Conservation (phyloP, 1,140 invertebrate species). For the Solen grandis region DNA sequence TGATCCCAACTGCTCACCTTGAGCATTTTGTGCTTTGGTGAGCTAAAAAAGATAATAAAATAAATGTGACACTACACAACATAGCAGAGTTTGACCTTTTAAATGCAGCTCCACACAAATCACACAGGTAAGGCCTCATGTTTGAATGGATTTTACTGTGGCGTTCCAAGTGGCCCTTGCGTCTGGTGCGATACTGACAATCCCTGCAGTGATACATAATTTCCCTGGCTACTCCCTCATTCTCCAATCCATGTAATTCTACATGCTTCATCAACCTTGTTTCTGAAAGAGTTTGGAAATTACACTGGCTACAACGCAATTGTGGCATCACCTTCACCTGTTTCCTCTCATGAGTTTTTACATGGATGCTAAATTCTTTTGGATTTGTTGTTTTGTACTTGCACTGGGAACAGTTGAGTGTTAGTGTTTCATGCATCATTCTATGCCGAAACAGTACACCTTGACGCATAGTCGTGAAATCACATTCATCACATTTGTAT, state of each 20-base stretch:
- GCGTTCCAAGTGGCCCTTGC: conserved; percentile 77
- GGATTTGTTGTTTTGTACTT: conserved; percentile 51
- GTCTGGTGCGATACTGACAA: conserved; percentile 60
- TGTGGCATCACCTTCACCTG: neutral
- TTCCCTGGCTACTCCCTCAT: neutral
- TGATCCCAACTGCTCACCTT: too few species aligned
- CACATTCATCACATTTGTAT: too few species aligned
- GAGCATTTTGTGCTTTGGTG: too few species aligned
- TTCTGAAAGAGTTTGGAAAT: neutral
- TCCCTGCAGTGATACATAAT: conserved; percentile 56
- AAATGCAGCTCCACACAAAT: conserved; percentile 80
- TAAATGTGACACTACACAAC: too few species aligned
- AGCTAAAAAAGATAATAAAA: too few species aligned
- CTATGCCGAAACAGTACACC: conserved; percentile 76
- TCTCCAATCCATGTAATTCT: neutral
- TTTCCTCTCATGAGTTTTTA: neutral
- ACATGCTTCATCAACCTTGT: conserved; percentile 10
- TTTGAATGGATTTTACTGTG: conserved; percentile 80
- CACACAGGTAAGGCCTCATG: conserved; percentile 80
- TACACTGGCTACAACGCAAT: neutral
- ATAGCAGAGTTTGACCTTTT: too few species aligned
- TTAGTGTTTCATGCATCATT: conserved; percentile 70
- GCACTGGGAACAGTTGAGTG: conserved; percentile 64
- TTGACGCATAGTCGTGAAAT: conserved; percentile 75
- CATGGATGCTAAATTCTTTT: neutral